Base-by-base conservation (phyloP, 2,797 vertebrate genomes). In the Eremophila alpestris region DNA sequence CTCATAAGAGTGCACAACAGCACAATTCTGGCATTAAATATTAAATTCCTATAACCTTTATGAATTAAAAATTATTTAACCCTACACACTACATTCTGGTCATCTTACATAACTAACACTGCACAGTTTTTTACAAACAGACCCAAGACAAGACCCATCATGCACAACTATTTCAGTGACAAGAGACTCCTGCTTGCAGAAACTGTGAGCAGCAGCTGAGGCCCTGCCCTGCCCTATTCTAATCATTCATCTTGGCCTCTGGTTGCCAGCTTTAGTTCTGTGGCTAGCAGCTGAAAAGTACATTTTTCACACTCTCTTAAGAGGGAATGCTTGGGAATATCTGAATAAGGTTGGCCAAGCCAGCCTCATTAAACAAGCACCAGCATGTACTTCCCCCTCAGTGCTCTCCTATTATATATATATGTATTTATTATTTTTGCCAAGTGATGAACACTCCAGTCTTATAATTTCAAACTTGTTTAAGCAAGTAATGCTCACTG, bases 401-500 rank as follows among this genome's bases (percentile, higher is more conserved):
- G 8, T 84, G 77, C 87, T 89, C 63, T 73, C 36, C 73, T 64
- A 32, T 69, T 30, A 32, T 34, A 56, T n/a, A 63, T 40, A 13
- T 46, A 64, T 30, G 36, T 54, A 54, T 49, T 46, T 67, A 34
- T 67, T 75, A 80, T 52, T 90, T 95, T 80, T 78, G 80, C 93
- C 93, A 90, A 95, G 80, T 22, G 77, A 96, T 90, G 93, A 95
- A 91, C 81, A 71, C 70, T 63, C 75, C 59, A 74, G 55, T 58
- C 75, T 87, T 82, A 16, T 23, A 94, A 82, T 79, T 95, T 88
- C 77, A 54, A 94, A 96, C 96, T 91, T 97, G 95, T 93, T 95
- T 82, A 95, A 97, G 93, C 95, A 97, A 73, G 96, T 87, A 94
- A 76, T 63, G 32, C 27, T 63, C 73, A 36, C 52, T 46, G 74